Conservation (phyloP, 2,113 vertebrate genomes). For the Nansenia antarctica region DNA sequence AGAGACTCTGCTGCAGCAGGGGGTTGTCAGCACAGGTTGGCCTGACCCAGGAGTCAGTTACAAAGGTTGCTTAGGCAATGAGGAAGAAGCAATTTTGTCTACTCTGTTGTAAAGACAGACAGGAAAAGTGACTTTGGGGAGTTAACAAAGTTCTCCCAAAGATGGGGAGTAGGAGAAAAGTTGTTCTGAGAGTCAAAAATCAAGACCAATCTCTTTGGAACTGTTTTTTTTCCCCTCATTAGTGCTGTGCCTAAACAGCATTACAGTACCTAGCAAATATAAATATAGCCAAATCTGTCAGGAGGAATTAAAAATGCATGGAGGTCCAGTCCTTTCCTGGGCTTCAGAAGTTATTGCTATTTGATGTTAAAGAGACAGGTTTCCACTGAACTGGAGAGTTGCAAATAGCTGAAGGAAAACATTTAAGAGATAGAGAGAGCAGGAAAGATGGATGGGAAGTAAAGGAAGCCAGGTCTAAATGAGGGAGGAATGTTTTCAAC, state of each 20-base stretch:
- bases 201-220: constrained; percentile 43
- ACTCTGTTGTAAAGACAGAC: constrained; percentile 50
- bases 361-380: background rate
- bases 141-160: constrained; percentile 47
- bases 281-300: constrained; percentile 31
- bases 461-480: background rate
- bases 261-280: background rate
- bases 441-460: background rate
- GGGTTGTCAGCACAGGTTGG: constrained; percentile 63
- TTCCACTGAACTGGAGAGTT: constrained; percentile 1
- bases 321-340: constrained; percentile 24
- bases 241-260: constrained; percentile 33
- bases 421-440: background rate
- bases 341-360: constrained; percentile 21
- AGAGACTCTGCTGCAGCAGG: constrained; percentile 25
- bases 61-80: constrained; percentile 64
- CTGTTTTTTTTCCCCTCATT: constrained; percentile 39
- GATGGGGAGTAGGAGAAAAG: constrained; percentile 21
- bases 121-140: constrained; percentile 65
- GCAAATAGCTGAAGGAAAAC: background rate
- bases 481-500: background rate
- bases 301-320: constrained; percentile 53
- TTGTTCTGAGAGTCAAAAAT: constrained; percentile 15
- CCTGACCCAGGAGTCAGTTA: constrained; percentile 59
- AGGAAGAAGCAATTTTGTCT: constrained; percentile 55